A percentile compares a stretch with the other conserved stretches of the same genome.
phyloP scores from a whole-genome alignment of 2,797 vertebrate species.

The Atherinosoma microstoma region DNA sequence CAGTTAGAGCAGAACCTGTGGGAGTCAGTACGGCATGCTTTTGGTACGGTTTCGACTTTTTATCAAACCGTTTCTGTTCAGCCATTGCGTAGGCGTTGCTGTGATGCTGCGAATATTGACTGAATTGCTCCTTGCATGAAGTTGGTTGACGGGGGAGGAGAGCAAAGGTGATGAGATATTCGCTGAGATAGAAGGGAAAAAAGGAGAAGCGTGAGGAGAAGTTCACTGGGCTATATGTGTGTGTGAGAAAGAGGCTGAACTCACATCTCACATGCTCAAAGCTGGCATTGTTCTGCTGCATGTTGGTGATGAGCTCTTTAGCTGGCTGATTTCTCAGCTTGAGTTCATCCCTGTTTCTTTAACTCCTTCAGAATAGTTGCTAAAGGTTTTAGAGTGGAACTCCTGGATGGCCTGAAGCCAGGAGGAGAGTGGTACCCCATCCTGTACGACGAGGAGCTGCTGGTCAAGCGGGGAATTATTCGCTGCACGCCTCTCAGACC shows the following conservation, averaged over 20 bases:
- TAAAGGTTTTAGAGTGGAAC: constrained; percentile 37
- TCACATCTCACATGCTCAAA: neutral
- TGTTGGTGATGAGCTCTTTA: constrained; percentile 11
- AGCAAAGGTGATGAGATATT: constrained; percentile 30
- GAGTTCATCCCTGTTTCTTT: constrained; percentile 14
- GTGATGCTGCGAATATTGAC: neutral
- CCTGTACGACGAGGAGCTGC: constrained; percentile 40
- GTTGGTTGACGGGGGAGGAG: neutral
- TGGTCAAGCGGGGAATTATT: constrained; percentile 60
- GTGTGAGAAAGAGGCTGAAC: neutral
- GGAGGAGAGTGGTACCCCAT: constrained; percentile 30
- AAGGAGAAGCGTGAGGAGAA: neutral
- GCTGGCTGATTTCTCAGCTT: constrained; percentile 25
- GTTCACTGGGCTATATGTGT: neutral
- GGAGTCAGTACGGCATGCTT: neutral
- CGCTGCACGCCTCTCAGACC: constrained; percentile 33
- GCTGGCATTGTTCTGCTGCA: neutral
- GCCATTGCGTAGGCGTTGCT: constrained; percentile 14
- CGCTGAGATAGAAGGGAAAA: neutral
- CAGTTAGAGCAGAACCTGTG: constrained; percentile 2
- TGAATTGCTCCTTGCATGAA: neutral
- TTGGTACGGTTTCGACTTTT: constrained; percentile 7
- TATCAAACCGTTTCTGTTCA: constrained; percentile 36
- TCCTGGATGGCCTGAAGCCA: constrained; percentile 25
- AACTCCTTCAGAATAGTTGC: constrained; percentile 15